Conservation (phyloP, 2,113 vertebrate genomes). For the Tachysurus fulvidraco region DNA sequence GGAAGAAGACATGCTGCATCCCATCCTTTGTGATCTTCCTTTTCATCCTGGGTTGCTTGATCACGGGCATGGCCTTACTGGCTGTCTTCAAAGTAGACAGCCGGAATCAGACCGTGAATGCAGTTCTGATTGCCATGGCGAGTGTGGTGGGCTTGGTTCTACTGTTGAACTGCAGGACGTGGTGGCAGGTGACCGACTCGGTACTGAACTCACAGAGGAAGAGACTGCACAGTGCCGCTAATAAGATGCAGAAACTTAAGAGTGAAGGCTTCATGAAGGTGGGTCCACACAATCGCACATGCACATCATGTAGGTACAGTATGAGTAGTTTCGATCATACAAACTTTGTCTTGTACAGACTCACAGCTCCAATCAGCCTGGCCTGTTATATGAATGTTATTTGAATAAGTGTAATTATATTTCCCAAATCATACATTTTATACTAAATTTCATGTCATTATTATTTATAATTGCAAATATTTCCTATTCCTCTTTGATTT, state of each 20-base stretch:
- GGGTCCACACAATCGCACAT: background rate
- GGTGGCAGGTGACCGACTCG: constrained; percentile 94
- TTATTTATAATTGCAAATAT: no score
- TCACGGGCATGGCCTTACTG: constrained; percentile 82
- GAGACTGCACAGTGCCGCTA: constrained; percentile 88
- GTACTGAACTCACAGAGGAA: constrained; percentile 94
- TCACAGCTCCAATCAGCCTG: background rate
- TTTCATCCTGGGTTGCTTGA: constrained; percentile 81
- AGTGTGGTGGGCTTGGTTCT: constrained; percentile 86
- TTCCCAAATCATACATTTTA: background rate
- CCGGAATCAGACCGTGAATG: constrained; percentile 83
- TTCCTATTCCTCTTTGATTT: no score
- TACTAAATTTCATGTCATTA: no score
- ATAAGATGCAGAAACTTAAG: constrained; percentile 90
- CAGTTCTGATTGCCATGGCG: constrained; percentile 80
- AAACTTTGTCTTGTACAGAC: background rate
- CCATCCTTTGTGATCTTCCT: constrained; percentile 92
- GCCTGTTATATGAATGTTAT: background rate
- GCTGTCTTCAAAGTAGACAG: constrained; percentile 82
- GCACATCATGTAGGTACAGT: background rate
- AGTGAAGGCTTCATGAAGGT: constrained; percentile 99
- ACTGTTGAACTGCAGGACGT: constrained; percentile 90
- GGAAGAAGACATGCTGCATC: constrained; percentile 96
- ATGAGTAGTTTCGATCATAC: background rate
- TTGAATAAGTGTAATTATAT: background rate